Conservation (phyloP, 2,888 invertebrate species). For the Lamellibrachia satsuma region DNA sequence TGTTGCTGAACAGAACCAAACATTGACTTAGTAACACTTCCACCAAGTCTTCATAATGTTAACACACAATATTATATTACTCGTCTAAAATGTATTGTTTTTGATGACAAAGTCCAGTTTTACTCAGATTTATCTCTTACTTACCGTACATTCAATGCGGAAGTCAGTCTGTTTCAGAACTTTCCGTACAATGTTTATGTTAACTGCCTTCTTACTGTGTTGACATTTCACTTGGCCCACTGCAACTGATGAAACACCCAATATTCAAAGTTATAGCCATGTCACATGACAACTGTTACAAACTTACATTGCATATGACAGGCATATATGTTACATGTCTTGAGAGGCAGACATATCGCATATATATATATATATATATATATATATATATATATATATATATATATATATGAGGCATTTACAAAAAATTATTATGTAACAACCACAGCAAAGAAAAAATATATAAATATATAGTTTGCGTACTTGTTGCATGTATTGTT, state of each 20-base stretch:
- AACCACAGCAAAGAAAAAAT: too few species aligned
- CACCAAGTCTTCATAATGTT: not conserved
- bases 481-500: too few species aligned
- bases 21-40: not conserved
- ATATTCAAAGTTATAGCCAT: not conserved
- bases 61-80: too few species aligned
- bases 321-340: too few species aligned
- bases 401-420: too few species aligned
- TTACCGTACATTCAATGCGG: slow-evolving; percentile 26
- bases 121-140: not conserved
- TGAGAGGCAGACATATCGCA: too few species aligned
- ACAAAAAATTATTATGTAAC: too few species aligned
- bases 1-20: not conserved
- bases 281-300: not conserved
- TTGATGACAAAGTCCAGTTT: not conserved
- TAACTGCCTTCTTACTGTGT: slow-evolving; percentile 59
- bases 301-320: not conserved
- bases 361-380: too few species aligned
- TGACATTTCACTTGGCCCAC: slow-evolving; percentile 43
- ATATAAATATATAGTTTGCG: too few species aligned
- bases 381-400: too few species aligned
- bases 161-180: slow-evolving; percentile 48
- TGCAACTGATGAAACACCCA: not conserved
- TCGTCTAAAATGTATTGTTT: too few species aligned
- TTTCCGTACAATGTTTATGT: slow-evolving; percentile 56